Evolutionary conservation across 2,113 vertebrate genomes (phyloP).

Genomic region (Cinclus cinclus): DNA sequence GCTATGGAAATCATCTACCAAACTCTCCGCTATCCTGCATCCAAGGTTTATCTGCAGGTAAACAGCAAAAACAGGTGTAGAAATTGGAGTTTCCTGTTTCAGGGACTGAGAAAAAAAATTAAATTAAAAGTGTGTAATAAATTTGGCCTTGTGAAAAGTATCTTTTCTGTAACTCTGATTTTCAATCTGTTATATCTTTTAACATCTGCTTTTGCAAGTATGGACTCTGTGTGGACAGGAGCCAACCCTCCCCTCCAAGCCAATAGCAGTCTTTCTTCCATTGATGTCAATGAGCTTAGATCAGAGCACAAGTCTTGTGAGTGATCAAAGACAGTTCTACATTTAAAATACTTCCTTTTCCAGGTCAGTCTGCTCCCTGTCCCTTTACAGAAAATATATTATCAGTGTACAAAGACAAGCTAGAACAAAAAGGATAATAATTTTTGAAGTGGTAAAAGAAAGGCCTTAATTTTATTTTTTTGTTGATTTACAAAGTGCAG

Average conservation of each 20-base stretch:
- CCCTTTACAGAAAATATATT: constrained; percentile 40
- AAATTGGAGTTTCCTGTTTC: background rate
- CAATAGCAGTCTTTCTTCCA: constrained; percentile 24
- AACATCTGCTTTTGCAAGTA: constrained; percentile 19
- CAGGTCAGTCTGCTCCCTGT: constrained; percentile 55
- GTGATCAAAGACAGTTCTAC: constrained; percentile 51
- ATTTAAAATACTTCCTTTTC: constrained; percentile 51
- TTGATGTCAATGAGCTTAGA: constrained; percentile 52
- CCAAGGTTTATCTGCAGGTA: background rate
- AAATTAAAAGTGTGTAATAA: background rate
- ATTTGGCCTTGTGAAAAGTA: background rate
- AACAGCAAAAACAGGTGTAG: background rate
- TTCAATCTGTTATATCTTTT: constrained; percentile 22
- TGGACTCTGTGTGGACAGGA: background rate
- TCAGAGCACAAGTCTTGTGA: constrained; percentile 31
- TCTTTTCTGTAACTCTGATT: background rate
- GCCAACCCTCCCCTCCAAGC: background rate
- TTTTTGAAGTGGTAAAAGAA: constrained; percentile 47
- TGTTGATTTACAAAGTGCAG: constrained; percentile 48
- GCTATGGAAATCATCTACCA: background rate
- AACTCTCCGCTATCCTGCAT: background rate
- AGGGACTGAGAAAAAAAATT: background rate
- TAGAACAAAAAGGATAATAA: constrained; percentile 37
- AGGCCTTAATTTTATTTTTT: constrained; percentile 48
- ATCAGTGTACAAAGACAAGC: constrained; percentile 31